Conservation (phyloP, 1,140 invertebrate species). For the Drosophila ercepeae region DNA sequence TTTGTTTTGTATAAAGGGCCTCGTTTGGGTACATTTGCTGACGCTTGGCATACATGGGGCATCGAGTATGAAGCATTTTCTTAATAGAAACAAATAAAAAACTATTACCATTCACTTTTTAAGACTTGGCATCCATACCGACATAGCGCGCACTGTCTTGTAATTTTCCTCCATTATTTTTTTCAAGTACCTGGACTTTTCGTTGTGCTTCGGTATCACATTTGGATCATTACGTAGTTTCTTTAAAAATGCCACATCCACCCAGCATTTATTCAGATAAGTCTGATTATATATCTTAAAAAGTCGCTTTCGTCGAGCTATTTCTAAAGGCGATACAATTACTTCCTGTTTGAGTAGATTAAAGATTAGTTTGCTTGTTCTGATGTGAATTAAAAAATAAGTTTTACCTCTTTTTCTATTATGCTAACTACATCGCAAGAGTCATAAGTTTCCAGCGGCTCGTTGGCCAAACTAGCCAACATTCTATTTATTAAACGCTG, state of each 20-base stretch:
- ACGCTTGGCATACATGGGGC: constrained; percentile 56
- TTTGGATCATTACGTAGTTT: constrained; percentile 47
- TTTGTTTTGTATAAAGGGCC: constrained; percentile 23
- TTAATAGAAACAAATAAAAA: constrained; percentile 16
- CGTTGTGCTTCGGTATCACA: constrained; percentile 35
- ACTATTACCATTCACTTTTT: not conserved
- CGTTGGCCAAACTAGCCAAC: not conserved
- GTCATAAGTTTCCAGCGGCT: constrained; percentile 13
- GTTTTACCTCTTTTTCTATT: constrained; percentile 59
- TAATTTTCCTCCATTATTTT: constrained; percentile 42
- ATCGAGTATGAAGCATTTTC: constrained; percentile 80
- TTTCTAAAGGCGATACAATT: constrained; percentile 60
- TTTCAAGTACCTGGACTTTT: constrained; percentile 21
- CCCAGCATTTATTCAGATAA: constrained; percentile 63
- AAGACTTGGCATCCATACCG: constrained; percentile 14
- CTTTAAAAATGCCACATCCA: constrained; percentile 64
- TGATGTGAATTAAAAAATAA: not conserved
- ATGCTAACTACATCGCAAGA: constrained; percentile 76
- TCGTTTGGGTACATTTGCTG: constrained; percentile 38
- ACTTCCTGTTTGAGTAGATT: constrained; percentile 28
- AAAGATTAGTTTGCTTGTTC: not conserved
- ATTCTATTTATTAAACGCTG: constrained; percentile 45
- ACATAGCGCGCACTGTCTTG: constrained; percentile 34
- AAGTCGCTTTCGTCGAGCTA: constrained; percentile 45
- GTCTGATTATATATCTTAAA: constrained; percentile 69